Evolutionary conservation across 2,113 vertebrate species (phyloP).

Genomic region (Leiothrix lutea): DNA sequence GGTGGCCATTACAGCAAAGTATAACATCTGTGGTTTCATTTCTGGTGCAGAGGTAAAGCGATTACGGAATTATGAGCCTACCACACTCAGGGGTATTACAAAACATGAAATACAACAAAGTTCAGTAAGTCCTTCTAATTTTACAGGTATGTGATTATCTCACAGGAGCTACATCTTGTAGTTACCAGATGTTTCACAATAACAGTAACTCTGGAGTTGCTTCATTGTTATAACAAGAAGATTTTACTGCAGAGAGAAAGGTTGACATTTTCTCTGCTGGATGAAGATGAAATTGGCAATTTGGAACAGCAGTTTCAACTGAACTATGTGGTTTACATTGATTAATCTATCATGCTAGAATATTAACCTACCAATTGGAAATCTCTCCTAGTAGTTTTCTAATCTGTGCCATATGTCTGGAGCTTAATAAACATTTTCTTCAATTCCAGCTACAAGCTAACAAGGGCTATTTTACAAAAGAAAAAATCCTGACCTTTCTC

Average conservation of each 20-base stretch:
- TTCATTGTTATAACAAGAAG: constrained; percentile 72
- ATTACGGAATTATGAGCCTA: constrained; percentile 66
- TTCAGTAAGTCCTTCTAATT: constrained; percentile 67
- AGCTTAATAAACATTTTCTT: constrained; percentile 54
- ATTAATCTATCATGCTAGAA: constrained; percentile 70
- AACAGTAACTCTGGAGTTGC: constrained; percentile 65
- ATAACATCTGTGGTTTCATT: constrained; percentile 70
- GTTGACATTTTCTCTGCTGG: constrained; percentile 76
- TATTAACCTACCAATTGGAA: constrained; percentile 66
- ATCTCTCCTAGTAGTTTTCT: constrained; percentile 21
- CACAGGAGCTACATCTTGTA: constrained; percentile 71
- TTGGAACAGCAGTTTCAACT: constrained; percentile 67
- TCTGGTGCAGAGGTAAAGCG: constrained; percentile 60
- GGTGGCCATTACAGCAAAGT: constrained; percentile 31
- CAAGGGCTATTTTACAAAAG: not conserved
- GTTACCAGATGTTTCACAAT: constrained; percentile 77
- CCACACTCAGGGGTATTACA: constrained; percentile 60
- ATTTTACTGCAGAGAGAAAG: constrained; percentile 65
- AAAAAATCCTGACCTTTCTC: not conserved
- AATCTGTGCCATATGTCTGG: constrained; percentile 53
- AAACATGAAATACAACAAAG: constrained; percentile 68
- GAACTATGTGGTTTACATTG: constrained; percentile 70
- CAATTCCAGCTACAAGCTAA: constrained; percentile 4
- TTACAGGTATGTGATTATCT: constrained; percentile 67
- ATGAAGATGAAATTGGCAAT: constrained; percentile 73